Conservation (phyloP, 2,888 invertebrate genomes). For the Monoplex corrugatus region DNA sequence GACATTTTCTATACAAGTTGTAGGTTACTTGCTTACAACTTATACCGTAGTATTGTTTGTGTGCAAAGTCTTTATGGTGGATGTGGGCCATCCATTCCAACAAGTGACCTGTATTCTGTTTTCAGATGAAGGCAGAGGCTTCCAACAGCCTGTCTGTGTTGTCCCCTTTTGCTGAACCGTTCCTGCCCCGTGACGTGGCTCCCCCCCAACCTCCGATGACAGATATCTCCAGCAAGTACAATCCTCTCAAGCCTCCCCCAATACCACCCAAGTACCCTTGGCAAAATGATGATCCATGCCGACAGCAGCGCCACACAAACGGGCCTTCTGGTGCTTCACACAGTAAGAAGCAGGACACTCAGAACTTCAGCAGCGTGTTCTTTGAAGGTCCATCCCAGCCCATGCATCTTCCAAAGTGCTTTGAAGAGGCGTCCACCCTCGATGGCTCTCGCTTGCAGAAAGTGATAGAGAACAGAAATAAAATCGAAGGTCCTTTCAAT, state of each 20-base stretch:
- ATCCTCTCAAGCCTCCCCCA: not conserved
- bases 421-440: too few species aligned
- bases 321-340: not conserved
- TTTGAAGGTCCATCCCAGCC: not conserved
- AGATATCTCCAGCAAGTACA: not conserved
- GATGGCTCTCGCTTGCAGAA: too few species aligned
- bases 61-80: not conserved
- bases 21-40: too few species aligned
- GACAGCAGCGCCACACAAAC: not conserved
- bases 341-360: not conserved
- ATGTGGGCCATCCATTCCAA: too few species aligned
- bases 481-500: too few species aligned
- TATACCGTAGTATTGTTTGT: not conserved
- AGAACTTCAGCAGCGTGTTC: not conserved
- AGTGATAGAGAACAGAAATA: too few species aligned
- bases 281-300: not conserved
- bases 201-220: not conserved
- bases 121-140: not conserved
- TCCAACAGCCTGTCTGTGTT: not conserved
- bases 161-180: slow-evolving; percentile 28
- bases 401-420: too few species aligned
- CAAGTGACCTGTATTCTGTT: not conserved
- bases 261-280: not conserved
- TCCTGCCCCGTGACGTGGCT: not conserved
- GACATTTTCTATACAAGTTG: not conserved